Percentiles rank a stretch among this genome's conserved stretches.
These are phyloP conservation scores for Ellobium chinense DNA, from an alignment of 2,888 invertebrate genomes.

Conservation along the genomic window DNA sequence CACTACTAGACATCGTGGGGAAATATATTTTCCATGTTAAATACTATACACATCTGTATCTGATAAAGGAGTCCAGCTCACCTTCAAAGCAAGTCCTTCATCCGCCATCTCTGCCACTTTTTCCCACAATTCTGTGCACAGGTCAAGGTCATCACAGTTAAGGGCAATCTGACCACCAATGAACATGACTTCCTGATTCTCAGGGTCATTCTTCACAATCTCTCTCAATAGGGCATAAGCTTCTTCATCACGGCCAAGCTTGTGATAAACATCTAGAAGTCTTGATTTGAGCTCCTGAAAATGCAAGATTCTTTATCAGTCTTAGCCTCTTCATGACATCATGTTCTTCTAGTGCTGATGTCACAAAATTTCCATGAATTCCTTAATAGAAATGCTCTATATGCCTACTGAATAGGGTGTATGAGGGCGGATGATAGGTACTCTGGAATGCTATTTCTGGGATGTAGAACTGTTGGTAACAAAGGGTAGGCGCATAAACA, in stretches of 20 bases:
- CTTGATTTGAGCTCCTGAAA: constrained; percentile 42
- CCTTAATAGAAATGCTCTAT: no score
- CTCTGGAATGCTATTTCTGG: no score
- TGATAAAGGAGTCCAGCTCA: constrained; percentile 28
- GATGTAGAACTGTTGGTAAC: no score
- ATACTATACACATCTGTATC: no score
- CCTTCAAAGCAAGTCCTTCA: constrained; percentile 45
- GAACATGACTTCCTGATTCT: constrained; percentile 46
- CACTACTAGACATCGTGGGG: no score
- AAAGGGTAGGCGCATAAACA: no score
- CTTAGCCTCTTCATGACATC: no score
- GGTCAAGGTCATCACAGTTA: constrained; percentile 32
- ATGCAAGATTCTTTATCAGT: background rate
- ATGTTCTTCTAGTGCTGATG: no score
- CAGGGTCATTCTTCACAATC: constrained; percentile 31
- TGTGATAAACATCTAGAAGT: constrained; percentile 45
- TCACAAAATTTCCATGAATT: no score
- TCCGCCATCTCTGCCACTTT: constrained; percentile 43
- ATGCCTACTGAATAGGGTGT: no score
- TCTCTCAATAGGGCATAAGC: constrained; percentile 39
- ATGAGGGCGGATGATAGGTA: no score
- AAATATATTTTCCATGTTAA: no score
- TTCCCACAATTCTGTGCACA: constrained; percentile 44
- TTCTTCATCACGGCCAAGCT: constrained; percentile 14
- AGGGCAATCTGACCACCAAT: constrained; percentile 45